Base-by-base conservation (phyloP, 2,888 invertebrate species). In the Parnassius smintheus region DNA sequence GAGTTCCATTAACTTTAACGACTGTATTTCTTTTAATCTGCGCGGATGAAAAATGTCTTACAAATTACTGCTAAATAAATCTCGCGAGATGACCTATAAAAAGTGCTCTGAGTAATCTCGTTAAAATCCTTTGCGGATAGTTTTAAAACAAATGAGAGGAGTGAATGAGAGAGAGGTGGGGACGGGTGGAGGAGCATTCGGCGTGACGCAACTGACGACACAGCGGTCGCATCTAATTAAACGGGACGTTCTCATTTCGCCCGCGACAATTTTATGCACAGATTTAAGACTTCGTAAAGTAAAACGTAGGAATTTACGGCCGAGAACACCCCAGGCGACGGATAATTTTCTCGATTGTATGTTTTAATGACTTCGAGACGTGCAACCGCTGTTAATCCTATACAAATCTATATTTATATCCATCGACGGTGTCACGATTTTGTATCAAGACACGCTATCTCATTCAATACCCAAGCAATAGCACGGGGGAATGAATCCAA, bases 81-180 rank as follows among this genome's bases (percentile, higher is more conserved):
- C 83, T 85, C 76, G 70, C 72, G 78, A 82, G 85, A 88, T 86
- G 82, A 85, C 85, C 88, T 87, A 86, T 88, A 88, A 89, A 87
- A 83, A 77, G 78, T 80, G 80, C 75, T 76, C 77, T 74, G 74
- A 80, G 83, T 84, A 85, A 88, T 88, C 84, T 85, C 84, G 85
- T 89, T 86, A 86, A 87, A 89, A 83, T 83, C 83, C 80, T 85
- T 83, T 81, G 85, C 81, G 85, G 83, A 82, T 88, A 88, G 86
- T 86, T 85, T 81, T 76, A 77, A 83, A 77, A 82, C 80, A 80
- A 81, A 78, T 77, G 73, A 75, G 66, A 57, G 74, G 53, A 54
- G 62, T n/a, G 57, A 22, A 11, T 10, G 22, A 35, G 50, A 7
- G 22, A 35, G 50, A 52, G 65, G 72, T 65, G 61, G 66, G 51